Percentiles rank a stretch among this genome's conserved stretches.
These are phyloP conservation scores for Trichosurus vulpecula DNA, from an alignment of 2,797 vertebrate species.

Conservation along the genomic window DNA sequence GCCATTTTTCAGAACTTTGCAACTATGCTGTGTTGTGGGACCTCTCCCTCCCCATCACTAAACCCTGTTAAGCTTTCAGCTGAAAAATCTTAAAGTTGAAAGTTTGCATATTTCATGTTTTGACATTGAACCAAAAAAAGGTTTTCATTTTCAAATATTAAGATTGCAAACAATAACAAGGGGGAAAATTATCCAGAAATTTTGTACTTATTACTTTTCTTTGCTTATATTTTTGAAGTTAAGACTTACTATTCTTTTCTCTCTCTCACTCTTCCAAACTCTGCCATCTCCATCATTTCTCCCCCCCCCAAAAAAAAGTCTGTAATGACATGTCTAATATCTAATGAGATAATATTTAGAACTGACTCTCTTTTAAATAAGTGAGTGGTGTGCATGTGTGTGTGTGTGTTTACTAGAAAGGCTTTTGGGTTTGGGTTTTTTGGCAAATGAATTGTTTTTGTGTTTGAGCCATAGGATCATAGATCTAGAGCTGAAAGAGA, in stretches of 20 bases:
- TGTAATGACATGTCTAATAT: background rate
- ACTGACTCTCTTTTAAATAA: background rate
- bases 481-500: background rate
- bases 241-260: background rate
- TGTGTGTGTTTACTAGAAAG: background rate
- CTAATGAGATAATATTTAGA: conserved; percentile 40
- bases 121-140: conserved; percentile 53
- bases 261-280: background rate
- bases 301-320: conserved; percentile 8
- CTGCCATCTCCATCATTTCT: background rate
- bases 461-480: background rate
- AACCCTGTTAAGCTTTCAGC: conserved; percentile 64
- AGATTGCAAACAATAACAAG: conserved; percentile 1
- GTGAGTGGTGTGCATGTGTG: background rate
- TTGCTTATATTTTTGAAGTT: conserved; percentile 38
- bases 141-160: conserved; percentile 53
- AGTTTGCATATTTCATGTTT: conserved; percentile 54
- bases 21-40: conserved; percentile 51
- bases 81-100: conserved; percentile 70
- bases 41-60: conserved; percentile 69
- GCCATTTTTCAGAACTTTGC: conserved; percentile 77
- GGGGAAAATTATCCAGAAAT: background rate
- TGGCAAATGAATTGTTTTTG: background rate
- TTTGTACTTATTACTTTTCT: background rate
- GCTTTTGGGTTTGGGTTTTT: background rate